Percentiles rank a stretch among this genome's conserved stretches.
These are phyloP conservation scores for Eumeta japonica DNA, from an alignment of 1,140 invertebrate genomes.

Conservation along the genomic window DNA sequence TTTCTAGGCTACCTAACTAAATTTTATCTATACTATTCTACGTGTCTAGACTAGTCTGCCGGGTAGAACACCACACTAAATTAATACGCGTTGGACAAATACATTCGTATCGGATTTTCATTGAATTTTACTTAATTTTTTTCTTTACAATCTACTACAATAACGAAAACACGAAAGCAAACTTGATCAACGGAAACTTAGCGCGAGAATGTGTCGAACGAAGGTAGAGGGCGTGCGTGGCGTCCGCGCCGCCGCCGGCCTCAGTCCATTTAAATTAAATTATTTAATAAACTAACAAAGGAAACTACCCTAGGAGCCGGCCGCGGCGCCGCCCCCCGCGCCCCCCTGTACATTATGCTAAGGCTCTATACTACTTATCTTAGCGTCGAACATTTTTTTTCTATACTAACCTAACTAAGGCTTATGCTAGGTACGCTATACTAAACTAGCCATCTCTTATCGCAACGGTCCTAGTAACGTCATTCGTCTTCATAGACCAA, in stretches of 20 bases:
- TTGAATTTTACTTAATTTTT: slow-evolving; percentile 48
- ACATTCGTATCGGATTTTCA: slow-evolving; percentile 51
- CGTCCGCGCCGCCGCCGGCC: slow-evolving; percentile 22
- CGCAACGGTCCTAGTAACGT: slow-evolving; percentile 29
- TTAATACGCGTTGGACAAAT: slow-evolving; percentile 59
- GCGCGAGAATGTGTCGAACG: slow-evolving; percentile 41
- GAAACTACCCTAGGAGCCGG: slow-evolving; percentile 48
- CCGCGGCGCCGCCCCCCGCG: slow-evolving; percentile 20
- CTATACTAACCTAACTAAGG: slow-evolving; percentile 53
- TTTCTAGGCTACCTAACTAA: slow-evolving; percentile 56
- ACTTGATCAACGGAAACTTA: slow-evolving; percentile 54
- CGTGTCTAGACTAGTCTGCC: slow-evolving; percentile 57
- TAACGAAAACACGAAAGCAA: slow-evolving; percentile 57
- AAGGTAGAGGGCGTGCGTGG: slow-evolving; percentile 21
- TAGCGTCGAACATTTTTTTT: slow-evolving; percentile 51
- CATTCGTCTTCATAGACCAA: slow-evolving; percentile 28
- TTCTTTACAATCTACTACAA: slow-evolving; percentile 54
- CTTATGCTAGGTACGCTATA: slow-evolving; percentile 35
- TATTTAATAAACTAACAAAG: slow-evolving; percentile 56
- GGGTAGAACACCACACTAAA: slow-evolving; percentile 58
- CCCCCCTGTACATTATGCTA: slow-evolving; percentile 37
- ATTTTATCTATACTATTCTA: slow-evolving; percentile 54
- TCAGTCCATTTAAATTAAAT: slow-evolving; percentile 57
- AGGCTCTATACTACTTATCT: slow-evolving; percentile 44
- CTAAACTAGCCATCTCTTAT: slow-evolving; percentile 40